A percentile compares a stretch with the other conserved stretches of the same genome.
phyloP scores from a whole-genome alignment of 2,888 invertebrate genomes.

The Ennomos fuscantarius region DNA sequence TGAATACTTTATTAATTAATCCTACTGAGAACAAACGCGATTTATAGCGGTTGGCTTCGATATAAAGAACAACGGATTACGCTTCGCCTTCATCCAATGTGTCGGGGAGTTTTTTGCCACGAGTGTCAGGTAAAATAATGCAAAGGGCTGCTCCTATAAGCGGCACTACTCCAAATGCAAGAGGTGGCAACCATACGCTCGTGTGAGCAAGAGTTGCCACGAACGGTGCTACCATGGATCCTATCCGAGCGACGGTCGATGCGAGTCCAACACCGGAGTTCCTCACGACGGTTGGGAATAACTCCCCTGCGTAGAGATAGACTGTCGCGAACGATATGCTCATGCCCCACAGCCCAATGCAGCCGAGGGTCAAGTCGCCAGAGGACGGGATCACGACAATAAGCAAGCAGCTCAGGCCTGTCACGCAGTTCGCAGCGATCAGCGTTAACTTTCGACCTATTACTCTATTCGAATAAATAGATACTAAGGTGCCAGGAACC shows the following conservation, averaged over 20 bases:
- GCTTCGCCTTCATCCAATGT: conserved; percentile 92
- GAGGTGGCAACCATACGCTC: conserved; percentile 87
- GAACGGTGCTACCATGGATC: conserved; percentile 94
- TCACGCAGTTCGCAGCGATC: conserved; percentile 86
- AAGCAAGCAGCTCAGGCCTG: conserved; percentile 87
- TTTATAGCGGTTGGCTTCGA: conserved; percentile 26
- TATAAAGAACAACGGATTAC: conserved; percentile 39
- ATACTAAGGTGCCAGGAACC: conserved; percentile 86
- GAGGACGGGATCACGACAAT: conserved; percentile 84
- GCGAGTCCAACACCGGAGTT: conserved; percentile 94
- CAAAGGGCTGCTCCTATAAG: conserved; percentile 88
- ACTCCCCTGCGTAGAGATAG: conserved; percentile 94
- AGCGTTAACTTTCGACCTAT: conserved; percentile 89
- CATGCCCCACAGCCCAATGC: conserved; percentile 91
- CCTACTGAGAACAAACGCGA: conserved; percentile 18
- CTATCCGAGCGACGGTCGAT: conserved; percentile 93
- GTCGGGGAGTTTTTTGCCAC: conserved; percentile 90
- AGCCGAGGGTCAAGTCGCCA: conserved; percentile 87
- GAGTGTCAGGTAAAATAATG: conserved; percentile 91
- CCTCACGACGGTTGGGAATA: conserved; percentile 95
- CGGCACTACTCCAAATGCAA: conserved; percentile 89
- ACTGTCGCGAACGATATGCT: conserved; percentile 94
- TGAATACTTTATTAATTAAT: conserved; percentile 42
- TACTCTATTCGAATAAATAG: conserved; percentile 87
- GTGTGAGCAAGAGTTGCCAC: conserved; percentile 88